Evolutionary conservation across 1,140 invertebrate genomes (phyloP).

Genomic region (Zaprionus taronus): DNA sequence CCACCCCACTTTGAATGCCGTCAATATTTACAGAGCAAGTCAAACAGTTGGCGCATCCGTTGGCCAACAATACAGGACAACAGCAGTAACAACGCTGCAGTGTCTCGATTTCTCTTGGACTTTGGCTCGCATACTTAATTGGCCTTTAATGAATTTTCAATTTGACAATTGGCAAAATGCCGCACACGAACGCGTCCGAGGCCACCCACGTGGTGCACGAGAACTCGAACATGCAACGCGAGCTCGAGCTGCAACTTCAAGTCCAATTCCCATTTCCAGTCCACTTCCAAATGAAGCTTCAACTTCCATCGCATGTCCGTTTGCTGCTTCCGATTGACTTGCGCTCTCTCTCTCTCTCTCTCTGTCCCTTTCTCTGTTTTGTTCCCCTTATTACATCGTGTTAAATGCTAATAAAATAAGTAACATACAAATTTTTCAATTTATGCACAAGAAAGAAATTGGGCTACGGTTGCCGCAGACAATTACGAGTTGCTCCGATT

Average conservation of each 20-base stretch:
- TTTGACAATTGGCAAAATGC: conserved; percentile 80
- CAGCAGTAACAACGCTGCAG: conserved; percentile 33
- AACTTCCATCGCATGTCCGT: conserved; percentile 46
- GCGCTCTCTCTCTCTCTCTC: conserved; percentile 32
- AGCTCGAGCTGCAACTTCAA: not conserved
- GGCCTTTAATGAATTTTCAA: conserved; percentile 84
- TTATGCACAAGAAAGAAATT: conserved; percentile 53
- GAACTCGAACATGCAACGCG: conserved; percentile 47
- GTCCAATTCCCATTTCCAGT: not conserved
- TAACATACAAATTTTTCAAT: conserved; percentile 83
- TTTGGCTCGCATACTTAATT: conserved; percentile 76
- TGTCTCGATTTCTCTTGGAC: conserved; percentile 52
- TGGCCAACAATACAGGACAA: conserved; percentile 5
- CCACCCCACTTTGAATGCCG: conserved; percentile 24
- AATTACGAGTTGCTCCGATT: conserved; percentile 16
- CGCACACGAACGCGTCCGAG: conserved; percentile 58
- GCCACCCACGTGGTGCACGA: conserved; percentile 61
- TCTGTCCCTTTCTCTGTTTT: conserved; percentile 37
- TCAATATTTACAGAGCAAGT: conserved; percentile 73
- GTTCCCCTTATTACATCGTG: conserved; percentile 38
- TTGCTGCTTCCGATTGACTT: conserved; percentile 46
- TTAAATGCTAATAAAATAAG: conserved; percentile 84
- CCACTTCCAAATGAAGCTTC: too few species aligned
- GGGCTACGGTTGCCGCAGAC: conserved; percentile 50
- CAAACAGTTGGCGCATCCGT: conserved; percentile 57